Conservation (phyloP, 2,888 invertebrate genomes). For the Parasteatoda lunata region DNA sequence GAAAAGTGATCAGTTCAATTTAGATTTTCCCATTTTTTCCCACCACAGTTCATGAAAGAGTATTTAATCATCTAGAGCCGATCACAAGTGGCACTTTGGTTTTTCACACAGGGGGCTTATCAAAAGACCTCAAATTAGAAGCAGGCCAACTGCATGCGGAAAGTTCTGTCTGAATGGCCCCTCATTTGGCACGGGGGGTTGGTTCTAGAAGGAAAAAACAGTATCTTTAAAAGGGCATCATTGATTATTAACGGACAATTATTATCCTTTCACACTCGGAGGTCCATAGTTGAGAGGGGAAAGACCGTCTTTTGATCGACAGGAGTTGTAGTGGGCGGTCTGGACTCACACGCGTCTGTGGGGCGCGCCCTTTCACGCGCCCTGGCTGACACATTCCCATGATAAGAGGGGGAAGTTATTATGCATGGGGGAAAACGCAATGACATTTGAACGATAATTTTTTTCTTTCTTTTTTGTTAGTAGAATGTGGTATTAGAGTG, state of each 20-base stretch:
- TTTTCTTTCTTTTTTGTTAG: too few species aligned
- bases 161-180: constrained; percentile 25
- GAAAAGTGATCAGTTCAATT: neutral
- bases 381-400: constrained; percentile 42
- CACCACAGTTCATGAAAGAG: constrained; percentile 52
- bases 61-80: constrained; percentile 49
- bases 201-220: constrained; percentile 32
- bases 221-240: constrained; percentile 60
- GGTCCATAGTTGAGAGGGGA: constrained; percentile 10
- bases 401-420: constrained; percentile 6
- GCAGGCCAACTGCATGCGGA: neutral
- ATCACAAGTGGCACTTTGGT: constrained; percentile 22
- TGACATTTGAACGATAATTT: too few species aligned
- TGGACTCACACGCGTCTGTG: constrained; percentile 28
- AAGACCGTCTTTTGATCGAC: constrained; percentile 49
- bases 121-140: constrained; percentile 55
- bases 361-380: constrained; percentile 22
- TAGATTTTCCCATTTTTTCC: constrained; percentile 21
- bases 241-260: constrained; percentile 68
- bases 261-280: constrained; percentile 57
- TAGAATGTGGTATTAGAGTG: too few species aligned
- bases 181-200: constrained; percentile 40
- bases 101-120: constrained; percentile 6
- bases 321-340: constrained; percentile 47
- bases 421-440: too few species aligned